Evolutionary conservation across 2,888 invertebrate species (phyloP).

Genomic region (Ptilodon capucinus): DNA sequence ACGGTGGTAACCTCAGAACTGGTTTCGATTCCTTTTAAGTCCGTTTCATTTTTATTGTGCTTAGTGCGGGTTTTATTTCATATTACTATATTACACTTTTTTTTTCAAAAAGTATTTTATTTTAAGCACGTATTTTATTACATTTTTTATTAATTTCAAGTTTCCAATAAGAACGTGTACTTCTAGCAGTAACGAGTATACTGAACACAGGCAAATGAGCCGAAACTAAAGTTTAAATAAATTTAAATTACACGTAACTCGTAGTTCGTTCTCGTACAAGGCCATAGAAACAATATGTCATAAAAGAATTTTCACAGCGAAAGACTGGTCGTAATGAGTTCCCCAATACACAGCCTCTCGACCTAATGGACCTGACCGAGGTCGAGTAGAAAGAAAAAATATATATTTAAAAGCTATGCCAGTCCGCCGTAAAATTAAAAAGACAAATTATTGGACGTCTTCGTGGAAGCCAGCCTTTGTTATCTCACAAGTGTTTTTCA

Average conservation of each 20-base stretch:
- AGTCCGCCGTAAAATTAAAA: slow-evolving; percentile 81
- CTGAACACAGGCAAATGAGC: slow-evolving; percentile 22
- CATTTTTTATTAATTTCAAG: slow-evolving; percentile 26
- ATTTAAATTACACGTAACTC: slow-evolving; percentile 40
- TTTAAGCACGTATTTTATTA: no score
- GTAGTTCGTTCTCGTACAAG: slow-evolving; percentile 53
- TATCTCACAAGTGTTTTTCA: slow-evolving; percentile 82
- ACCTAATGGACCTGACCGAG: slow-evolving; percentile 72
- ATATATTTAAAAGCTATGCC: slow-evolving; percentile 77
- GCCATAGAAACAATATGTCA: slow-evolving; percentile 73
- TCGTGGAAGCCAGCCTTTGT: slow-evolving; percentile 81
- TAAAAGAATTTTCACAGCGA: slow-evolving; percentile 70
- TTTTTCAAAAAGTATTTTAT: slow-evolving; percentile 34
- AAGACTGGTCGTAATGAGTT: slow-evolving; percentile 68
- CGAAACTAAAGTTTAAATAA: slow-evolving; percentile 32
- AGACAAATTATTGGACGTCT: slow-evolving; percentile 82
- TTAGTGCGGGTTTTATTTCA: slow-evolving; percentile 70
- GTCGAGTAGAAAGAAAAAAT: slow-evolving; percentile 66
- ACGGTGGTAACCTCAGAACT: slow-evolving; percentile 63
- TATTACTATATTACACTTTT: slow-evolving; percentile 70
- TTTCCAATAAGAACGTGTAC: slow-evolving; percentile 12
- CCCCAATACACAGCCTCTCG: slow-evolving; percentile 63
- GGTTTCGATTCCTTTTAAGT: slow-evolving; percentile 72
- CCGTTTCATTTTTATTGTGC: slow-evolving; percentile 71
- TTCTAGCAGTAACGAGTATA: slow-evolving; percentile 25